Conservation (phyloP, 2,888 invertebrate species). For the Periphyllus acericola region DNA sequence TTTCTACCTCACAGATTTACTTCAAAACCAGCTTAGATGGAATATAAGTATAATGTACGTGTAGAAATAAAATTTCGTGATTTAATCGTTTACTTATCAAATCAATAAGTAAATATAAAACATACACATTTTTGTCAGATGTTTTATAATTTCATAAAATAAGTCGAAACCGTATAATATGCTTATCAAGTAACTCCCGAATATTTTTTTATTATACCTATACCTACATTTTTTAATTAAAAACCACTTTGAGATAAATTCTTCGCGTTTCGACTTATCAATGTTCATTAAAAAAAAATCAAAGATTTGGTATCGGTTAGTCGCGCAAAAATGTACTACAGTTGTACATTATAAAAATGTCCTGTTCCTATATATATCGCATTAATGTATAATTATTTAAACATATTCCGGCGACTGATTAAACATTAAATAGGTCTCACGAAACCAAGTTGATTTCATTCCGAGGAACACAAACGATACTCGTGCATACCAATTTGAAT, state of each 20-base stretch:
- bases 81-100: conserved; percentile 15
- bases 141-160: neutral
- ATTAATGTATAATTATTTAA: neutral
- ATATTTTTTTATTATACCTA: neutral
- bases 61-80: neutral
- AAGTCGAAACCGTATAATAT: neutral
- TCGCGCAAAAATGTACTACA: too few relatives aligned
- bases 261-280: neutral
- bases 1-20: neutral
- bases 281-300: neutral
- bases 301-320: neutral
- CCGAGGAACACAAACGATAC: too few relatives aligned
- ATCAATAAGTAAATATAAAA: neutral
- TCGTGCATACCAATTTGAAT: neutral
- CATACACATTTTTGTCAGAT: neutral
- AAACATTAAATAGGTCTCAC: neutral
- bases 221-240: neutral
- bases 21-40: neutral
- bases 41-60: neutral
- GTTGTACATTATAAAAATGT: too few relatives aligned
- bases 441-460: too few relatives aligned
- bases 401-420: neutral
- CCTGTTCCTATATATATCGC: neutral
- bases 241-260: neutral
- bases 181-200: neutral